Evolutionary conservation across 2,113 vertebrate genomes (phyloP), one percentile per base, ranked within the genome.

Genomic region (Mesembrinibis cayennensis): DNA sequence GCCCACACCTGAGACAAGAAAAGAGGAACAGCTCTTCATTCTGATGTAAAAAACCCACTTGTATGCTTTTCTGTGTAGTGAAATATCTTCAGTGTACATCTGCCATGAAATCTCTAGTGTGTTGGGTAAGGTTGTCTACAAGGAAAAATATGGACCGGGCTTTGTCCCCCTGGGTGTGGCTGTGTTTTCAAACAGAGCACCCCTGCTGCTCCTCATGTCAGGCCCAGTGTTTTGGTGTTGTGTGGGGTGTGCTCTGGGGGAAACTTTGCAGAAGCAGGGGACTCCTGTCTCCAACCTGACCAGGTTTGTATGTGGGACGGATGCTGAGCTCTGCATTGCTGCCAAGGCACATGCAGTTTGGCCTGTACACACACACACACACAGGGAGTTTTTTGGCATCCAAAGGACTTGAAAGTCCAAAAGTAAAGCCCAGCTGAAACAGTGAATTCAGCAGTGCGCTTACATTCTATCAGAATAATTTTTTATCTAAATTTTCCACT

Each of bases 31-130:
- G 10, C 23, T 69, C 38, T 82, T 71, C 16, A 4, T 58, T 85
- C 42, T 74, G 21, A 13, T 67, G 7, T 45, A 8, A 47, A 78
- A 8, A 0, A 0, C 1, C 2, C 11, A 49, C 42, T 38, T 44
- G 4, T 45, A 5, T 38, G 22, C 29, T 70, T 66, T 67, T 55
- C 13, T 66, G 22, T 49, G 21, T 49, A 66, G 15, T 40, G 16
- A 82, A 86, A 26, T 16, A 30, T 42, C 61, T 82, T 73, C 40
- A 21, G 8, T 32, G 16, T 73, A 30, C 21, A 65, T 85, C 11
- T 58, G 30, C 47, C 4, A 1, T 49, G 70, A 87, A 62, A 70
- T 10, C n/a, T 62, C 62, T 87, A 49, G 44, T 34, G 0, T 27
- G 13, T 16, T 67, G 14, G 23, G 18, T 66, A 62, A 62, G 5